Percentiles rank a stretch among this genome's conserved stretches.
Conservation (phyloP, 1,140 invertebrate species). For the Brachionus rubens region DNA sequence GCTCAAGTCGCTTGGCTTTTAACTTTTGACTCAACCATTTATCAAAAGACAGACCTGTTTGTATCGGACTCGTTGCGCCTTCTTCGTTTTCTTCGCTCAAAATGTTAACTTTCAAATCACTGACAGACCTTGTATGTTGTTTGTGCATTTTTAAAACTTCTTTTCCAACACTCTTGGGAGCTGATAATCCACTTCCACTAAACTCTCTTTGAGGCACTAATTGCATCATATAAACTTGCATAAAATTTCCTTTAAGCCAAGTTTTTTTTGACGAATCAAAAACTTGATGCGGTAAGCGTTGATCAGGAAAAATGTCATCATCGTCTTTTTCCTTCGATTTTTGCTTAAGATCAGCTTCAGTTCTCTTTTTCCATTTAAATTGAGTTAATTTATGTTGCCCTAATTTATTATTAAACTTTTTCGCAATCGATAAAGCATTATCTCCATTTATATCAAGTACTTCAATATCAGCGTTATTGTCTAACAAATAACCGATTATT, state of each 20-base stretch:
- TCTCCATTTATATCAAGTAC: slow-evolving; percentile 26
- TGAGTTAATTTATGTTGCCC: slow-evolving; percentile 37
- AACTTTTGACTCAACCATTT: slow-evolving; percentile 29
- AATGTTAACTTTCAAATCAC: slow-evolving; percentile 13
- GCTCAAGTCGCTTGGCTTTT: slow-evolving; percentile 18
- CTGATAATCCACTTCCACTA: slow-evolving; percentile 36
- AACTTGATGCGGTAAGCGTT: slow-evolving; percentile 41
- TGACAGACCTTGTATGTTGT: slow-evolving; percentile 26
- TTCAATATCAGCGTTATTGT: slow-evolving; percentile 39
- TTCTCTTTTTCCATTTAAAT: slow-evolving; percentile 41
- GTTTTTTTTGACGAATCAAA: slow-evolving; percentile 46
- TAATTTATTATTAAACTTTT: slow-evolving; percentile 45
- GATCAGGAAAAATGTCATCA: slow-evolving; percentile 24
- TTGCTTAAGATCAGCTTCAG: slow-evolving; percentile 29
- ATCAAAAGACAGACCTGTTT: slow-evolving; percentile 17
- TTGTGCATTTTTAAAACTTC: slow-evolving; percentile 36
- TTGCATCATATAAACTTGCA: slow-evolving; percentile 46
- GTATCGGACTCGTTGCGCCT: neutral
- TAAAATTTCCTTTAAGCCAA: slow-evolving; percentile 42
- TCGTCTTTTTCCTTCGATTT: slow-evolving; percentile 32
- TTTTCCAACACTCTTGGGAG: slow-evolving; percentile 34
- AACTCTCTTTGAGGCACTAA: slow-evolving; percentile 30
- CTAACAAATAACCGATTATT: slow-evolving; percentile 26
- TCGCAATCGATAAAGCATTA: slow-evolving; percentile 27
- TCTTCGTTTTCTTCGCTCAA: neutral